Evolutionary conservation across 2,888 invertebrate genomes (phyloP), one percentile per base, ranked within the genome.

Genomic region (Scaptomyza flava): DNA sequence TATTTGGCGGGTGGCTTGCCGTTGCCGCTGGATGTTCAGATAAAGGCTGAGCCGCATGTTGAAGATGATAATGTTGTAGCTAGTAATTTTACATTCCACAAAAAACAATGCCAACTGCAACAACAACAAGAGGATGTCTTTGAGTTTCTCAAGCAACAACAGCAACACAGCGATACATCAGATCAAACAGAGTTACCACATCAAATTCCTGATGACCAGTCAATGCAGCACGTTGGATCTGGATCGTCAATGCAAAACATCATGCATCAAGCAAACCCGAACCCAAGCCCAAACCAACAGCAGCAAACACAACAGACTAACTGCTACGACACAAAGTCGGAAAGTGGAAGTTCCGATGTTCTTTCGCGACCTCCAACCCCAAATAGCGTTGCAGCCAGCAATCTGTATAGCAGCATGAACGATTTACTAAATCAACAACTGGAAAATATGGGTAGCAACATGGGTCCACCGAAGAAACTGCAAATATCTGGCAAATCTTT

Each of bases 251-350:
- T 23, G 23, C 23, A 23, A 23, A 23, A 23, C 77, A 73, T 23
- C 77, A 73, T 23, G 23, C 76, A 68, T 2, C 62, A 59, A 14
- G n/a, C 68, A 51, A 31, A 69, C 48, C 12, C 72, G 3, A 61
- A 11, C 67, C 68, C 6, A 65, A 67, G 11, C 27, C 27, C 27
- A 27, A 2, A 65, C 1, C 67, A 72, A 6, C 60, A 69, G n/a
- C 54, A 76, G 7, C 93, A 93, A 79, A 94, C 93, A 81, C 93
- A 94, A 77, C 94, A 94, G 70, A 92, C 87, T n/a, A 91, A 89
- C 54, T 90, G 81, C 72, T 92, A 89, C 60, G 92, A 92, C 72
- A 91, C 92, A 0, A 92, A 92, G 72, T 92, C 92, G 3, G 92
- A 92, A 72, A 91, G 91, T 66, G 92, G 91, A 33, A 92, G 92